A percentile compares a stretch with the other conserved stretches of the same genome.
Conservation (phyloP, 2,888 invertebrate genomes). For the Ganaspis brasiliensis region DNA sequence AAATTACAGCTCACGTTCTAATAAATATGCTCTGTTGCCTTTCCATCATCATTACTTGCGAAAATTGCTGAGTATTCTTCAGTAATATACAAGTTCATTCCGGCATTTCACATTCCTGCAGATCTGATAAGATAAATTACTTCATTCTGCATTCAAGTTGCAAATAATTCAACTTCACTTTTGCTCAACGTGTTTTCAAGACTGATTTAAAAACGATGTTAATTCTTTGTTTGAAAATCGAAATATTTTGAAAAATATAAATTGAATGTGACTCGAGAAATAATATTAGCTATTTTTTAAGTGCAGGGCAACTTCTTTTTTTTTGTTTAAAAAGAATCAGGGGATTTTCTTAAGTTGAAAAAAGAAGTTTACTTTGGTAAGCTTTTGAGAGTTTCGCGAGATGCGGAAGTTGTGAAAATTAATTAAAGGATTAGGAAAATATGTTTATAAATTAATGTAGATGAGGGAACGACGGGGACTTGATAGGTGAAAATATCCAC, state of each 20-base stretch:
- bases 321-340: too few relatives aligned
- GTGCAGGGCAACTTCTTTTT: too few relatives aligned
- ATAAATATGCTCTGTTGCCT: slow-evolving; percentile 14
- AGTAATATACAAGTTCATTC: slow-evolving; percentile 37
- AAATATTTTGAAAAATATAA: too few relatives aligned
- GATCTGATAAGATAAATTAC: slow-evolving; percentile 17
- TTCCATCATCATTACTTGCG: slow-evolving; percentile 33
- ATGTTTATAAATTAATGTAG: slow-evolving; percentile 18
- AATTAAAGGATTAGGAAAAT: slow-evolving; percentile 11
- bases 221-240: too few relatives aligned
- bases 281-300: too few relatives aligned
- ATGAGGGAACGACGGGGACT: not conserved
- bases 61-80: slow-evolving; percentile 31
- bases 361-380: too few relatives aligned
- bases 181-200: too few relatives aligned
- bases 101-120: not conserved
- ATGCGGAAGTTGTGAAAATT: not conserved
- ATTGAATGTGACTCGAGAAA: too few relatives aligned
- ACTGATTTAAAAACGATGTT: too few relatives aligned
- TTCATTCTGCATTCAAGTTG: slow-evolving; percentile 14
- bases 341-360: too few relatives aligned
- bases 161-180: slow-evolving; percentile 3
- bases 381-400: not conserved
- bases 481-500: slow-evolving; percentile 11
- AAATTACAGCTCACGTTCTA: slow-evolving; percentile 11